These are phyloP conservation scores for Pterocles gutturalis DNA, from an alignment of 2,113 vertebrate species.

Conservation along the genomic window DNA sequence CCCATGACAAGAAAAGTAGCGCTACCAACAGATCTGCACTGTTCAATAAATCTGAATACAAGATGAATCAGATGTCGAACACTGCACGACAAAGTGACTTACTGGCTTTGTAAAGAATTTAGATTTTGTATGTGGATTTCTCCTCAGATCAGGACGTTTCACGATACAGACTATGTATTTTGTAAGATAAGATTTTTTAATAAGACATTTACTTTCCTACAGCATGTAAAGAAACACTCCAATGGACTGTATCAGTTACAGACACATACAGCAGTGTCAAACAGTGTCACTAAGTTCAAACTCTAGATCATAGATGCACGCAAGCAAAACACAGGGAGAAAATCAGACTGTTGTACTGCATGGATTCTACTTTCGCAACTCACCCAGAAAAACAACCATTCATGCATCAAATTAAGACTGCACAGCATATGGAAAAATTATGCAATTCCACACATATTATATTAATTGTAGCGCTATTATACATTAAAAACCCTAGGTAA, in stretches of 20 bases:
- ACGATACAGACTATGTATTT: fast-evolving
- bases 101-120: background rate
- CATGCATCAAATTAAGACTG: background rate
- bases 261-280: background rate
- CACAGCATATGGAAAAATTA: constrained; percentile 9
- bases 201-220: background rate
- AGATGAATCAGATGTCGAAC: background rate
- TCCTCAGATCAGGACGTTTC: background rate
- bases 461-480: background rate
- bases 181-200: background rate
- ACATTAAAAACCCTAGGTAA: background rate
- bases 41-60: background rate
- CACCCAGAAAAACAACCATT: background rate
- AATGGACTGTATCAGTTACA: background rate
- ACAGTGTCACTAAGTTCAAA: background rate
- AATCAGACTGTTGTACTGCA: background rate
- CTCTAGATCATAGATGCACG: background rate
- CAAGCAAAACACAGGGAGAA: background rate
- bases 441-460: background rate
- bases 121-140: background rate
- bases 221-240: background rate
- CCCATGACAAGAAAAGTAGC: background rate
- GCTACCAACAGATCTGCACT: background rate
- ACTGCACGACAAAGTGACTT: background rate
- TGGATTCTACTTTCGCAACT: background rate